Evolutionary conservation across 1,140 invertebrate genomes (phyloP).

Genomic region (Batillaria attramentaria): DNA sequence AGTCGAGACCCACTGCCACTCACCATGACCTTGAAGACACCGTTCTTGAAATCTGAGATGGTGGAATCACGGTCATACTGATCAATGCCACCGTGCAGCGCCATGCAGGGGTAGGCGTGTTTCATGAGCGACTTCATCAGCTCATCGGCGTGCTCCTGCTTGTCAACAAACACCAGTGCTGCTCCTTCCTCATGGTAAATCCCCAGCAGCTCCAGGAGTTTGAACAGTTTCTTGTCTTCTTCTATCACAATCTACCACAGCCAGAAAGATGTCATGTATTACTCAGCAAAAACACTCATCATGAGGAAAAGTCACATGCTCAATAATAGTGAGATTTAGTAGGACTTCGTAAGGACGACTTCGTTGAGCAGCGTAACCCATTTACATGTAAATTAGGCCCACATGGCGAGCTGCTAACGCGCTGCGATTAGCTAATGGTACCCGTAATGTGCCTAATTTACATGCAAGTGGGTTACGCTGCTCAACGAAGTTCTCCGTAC

Average conservation of each 20-base stretch:
- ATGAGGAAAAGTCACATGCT: no score
- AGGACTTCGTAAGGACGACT: no score
- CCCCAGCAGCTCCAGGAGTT: conserved; percentile 95
- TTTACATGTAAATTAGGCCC: no score
- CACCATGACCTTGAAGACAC: conserved; percentile 81
- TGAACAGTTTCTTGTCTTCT: conserved; percentile 98
- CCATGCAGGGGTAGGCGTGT: conserved; percentile 94
- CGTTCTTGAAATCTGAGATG: conserved; percentile 97
- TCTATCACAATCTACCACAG: conserved; percentile 84
- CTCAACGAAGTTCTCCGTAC: no score
- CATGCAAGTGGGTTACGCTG: no score
- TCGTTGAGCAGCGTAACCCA: no score
- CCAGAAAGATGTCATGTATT: conserved; percentile 20
- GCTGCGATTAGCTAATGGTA: no score
- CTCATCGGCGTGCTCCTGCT: conserved; percentile 97
- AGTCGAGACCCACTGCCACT: no score
- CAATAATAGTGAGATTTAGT: no score
- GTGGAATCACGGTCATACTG: conserved; percentile 99
- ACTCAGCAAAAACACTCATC: background rate
- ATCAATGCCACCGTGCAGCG: conserved; percentile 98
- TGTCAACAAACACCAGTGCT: conserved; percentile 98
- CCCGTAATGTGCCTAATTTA: no score
- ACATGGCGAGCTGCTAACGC: no score
- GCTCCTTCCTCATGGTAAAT: conserved; percentile 94
- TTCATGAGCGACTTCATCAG: conserved; percentile 97